Base-by-base conservation (phyloP, 2,113 vertebrate genomes). In the Prochilodus magdalenae region DNA sequence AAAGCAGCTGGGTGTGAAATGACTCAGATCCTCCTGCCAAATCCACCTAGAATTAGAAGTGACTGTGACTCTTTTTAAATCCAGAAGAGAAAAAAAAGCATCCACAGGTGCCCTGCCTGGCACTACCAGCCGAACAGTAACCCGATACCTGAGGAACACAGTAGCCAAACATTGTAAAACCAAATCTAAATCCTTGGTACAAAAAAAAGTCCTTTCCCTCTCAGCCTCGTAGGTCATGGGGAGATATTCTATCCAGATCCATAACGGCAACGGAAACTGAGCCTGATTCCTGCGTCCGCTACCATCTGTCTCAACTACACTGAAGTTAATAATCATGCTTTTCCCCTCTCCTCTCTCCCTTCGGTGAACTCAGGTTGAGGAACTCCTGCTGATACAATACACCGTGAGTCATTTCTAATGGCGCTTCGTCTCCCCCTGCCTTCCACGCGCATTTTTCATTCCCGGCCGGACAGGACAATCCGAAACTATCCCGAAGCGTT, bases 1-100 rank as follows among this genome's bases (percentile, higher is more conserved):
- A 86, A 93, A 91, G 75, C 85, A 91, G 91, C 90, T 91, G 69
- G 86, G 90, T 92, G 91, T 91, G 88, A 93, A 92, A 91, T 89
- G 80, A 79, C 70, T 79, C 89, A 89, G 80, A 87, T 89, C 71
- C 84, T 81, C 78, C 73, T 86, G 85, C 75, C 81, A 86, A 86
- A 89, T 86, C 69, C 33, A 33, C 77, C 85, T 26, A 81, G 85
- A 88, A 94, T 90, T 89, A 90, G 76, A 90, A 87, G 88, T 75
- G 89, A 92, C 86, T 73, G 88, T 75, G 89, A 91, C 86, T 73
- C 69, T 69, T 88, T 86, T 67, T 63, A 82, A 74, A 85, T 65
- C 20, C 26, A 47, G 59, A 63, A 87, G 87, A 67, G 1, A 60
- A 12, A 11, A 24, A 60, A 10, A 26, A 3, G 13, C 53, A 55